Conservation (phyloP, 2,888 invertebrate species). For the Drosophila atripex region DNA sequence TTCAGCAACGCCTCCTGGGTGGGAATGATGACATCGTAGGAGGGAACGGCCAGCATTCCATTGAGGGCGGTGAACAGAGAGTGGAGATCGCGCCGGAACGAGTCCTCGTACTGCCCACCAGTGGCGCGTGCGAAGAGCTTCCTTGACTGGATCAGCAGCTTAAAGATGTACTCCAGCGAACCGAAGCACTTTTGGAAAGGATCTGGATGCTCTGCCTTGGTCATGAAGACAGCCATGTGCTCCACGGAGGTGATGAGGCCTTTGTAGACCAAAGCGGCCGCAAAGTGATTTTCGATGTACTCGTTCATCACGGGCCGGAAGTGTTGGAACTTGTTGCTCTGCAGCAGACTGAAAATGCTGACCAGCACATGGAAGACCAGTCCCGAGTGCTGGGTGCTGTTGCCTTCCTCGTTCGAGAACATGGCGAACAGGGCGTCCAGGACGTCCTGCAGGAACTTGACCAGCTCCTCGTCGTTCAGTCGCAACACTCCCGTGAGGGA, state of each 20-base stretch:
- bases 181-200: slow-evolving; percentile 95
- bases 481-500: slow-evolving; percentile 92
- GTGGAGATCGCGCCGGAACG: slow-evolving; percentile 92
- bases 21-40: slow-evolving; percentile 89
- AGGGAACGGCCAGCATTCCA: slow-evolving; percentile 89
- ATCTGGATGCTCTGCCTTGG: slow-evolving; percentile 93
- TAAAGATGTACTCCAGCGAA: slow-evolving; percentile 95
- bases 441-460: slow-evolving; percentile 97
- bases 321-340: slow-evolving; percentile 96
- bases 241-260: slow-evolving; percentile 94
- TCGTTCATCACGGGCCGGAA: slow-evolving; percentile 97
- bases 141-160: slow-evolving; percentile 95
- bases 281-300: slow-evolving; percentile 97
- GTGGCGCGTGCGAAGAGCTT: slow-evolving; percentile 93
- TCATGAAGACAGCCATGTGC: slow-evolving; percentile 94
- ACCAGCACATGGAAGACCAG: slow-evolving; percentile 96
- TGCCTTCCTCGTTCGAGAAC: slow-evolving; percentile 96
- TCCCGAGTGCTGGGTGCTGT: slow-evolving; percentile 94
- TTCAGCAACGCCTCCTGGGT: slow-evolving; percentile 92
- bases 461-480: slow-evolving; percentile 94
- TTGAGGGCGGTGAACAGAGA: slow-evolving; percentile 92
- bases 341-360: slow-evolving; percentile 94
- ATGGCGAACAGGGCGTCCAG: slow-evolving; percentile 96
- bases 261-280: slow-evolving; percentile 96
- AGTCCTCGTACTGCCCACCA: slow-evolving; percentile 94